phyloP scores from a whole-genome alignment of 2,888 invertebrate genomes.

The Tuta absoluta region DNA sequence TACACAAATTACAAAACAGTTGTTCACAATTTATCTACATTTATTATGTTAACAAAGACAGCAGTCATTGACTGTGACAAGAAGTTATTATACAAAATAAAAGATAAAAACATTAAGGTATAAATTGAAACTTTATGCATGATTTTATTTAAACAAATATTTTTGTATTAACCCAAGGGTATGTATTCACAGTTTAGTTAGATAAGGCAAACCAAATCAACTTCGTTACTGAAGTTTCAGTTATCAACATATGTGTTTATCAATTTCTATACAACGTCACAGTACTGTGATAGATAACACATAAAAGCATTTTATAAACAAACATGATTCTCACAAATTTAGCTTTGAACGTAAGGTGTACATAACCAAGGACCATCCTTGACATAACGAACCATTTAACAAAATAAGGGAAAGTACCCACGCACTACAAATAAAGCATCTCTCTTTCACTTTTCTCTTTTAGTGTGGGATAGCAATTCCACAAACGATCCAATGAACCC shows the following conservation, averaged over 20 bases:
- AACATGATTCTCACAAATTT: not conserved
- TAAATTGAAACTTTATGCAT: not conserved
- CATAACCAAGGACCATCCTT: not conserved
- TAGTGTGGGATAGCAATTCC: too few species aligned
- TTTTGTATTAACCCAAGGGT: not conserved
- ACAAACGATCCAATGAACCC: too few species aligned
- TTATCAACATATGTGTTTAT: not conserved
- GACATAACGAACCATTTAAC: too few species aligned
- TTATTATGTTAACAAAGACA: not conserved
- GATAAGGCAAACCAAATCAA: not conserved
- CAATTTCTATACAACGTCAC: not conserved
- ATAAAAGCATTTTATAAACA: too few species aligned
- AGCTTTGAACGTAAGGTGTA: not conserved
- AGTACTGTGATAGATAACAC: not conserved
- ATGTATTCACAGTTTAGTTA: not conserved
- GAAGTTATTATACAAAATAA: not conserved
- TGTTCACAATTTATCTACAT: not conserved
- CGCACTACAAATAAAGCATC: not conserved
- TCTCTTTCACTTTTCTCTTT: too few species aligned
- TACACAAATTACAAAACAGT: too few species aligned
- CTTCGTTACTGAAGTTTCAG: not conserved
- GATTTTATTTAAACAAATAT: too few species aligned
- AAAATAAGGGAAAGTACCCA: too few species aligned
- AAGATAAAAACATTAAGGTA: too few species aligned
- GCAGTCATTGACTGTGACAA: slow-evolving; percentile 1